A percentile compares a stretch with the other conserved stretches of the same genome.
These are phyloP conservation scores for Drosophila miranda DNA, from an alignment of 1,140 invertebrate genomes.

Conservation along the genomic window DNA sequence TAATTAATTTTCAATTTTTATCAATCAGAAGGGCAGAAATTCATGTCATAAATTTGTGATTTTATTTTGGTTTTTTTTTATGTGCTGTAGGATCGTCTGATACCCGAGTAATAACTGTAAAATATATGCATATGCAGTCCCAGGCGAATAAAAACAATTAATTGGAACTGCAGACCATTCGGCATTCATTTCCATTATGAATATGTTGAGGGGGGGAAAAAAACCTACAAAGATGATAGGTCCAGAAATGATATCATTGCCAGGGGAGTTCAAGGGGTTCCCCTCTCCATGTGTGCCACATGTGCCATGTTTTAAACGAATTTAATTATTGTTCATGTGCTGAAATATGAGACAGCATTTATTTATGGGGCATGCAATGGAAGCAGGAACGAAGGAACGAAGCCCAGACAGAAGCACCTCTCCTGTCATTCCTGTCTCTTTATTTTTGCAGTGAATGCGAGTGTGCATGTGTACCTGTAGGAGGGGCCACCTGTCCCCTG, in stretches of 20 bases:
- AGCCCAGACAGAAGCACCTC: too few relatives aligned
- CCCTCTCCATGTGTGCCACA: slow-evolving; percentile 31
- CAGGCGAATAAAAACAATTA: slow-evolving; percentile 63
- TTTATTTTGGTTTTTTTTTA: slow-evolving; percentile 40
- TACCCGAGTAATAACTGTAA: slow-evolving; percentile 41
- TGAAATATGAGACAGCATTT: slow-evolving; percentile 76
- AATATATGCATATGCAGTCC: slow-evolving; percentile 35
- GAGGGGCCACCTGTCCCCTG: too few relatives aligned
- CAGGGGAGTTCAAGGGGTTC: slow-evolving; percentile 14
- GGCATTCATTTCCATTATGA: slow-evolving; percentile 78
- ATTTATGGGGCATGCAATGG: slow-evolving; percentile 68
- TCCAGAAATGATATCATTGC: not conserved
- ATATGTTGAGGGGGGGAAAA: slow-evolving; percentile 35
- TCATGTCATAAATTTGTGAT: slow-evolving; percentile 53
- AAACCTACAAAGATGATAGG: slow-evolving; percentile 35
- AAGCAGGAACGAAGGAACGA: too few relatives aligned
- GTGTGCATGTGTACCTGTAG: too few relatives aligned
- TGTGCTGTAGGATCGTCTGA: slow-evolving; percentile 2
- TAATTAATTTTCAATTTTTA: slow-evolving; percentile 73
- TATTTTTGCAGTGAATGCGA: too few relatives aligned
- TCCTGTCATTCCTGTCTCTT: too few relatives aligned
- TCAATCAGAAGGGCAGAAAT: slow-evolving; percentile 26
- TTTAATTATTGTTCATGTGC: slow-evolving; percentile 80
- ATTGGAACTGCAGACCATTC: slow-evolving; percentile 39
- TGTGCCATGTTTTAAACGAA: slow-evolving; percentile 70